Percentiles rank a stretch among this genome's conserved stretches.
phyloP scores from a whole-genome alignment of 1,140 invertebrate genomes.

The Cephus cinctus region DNA sequence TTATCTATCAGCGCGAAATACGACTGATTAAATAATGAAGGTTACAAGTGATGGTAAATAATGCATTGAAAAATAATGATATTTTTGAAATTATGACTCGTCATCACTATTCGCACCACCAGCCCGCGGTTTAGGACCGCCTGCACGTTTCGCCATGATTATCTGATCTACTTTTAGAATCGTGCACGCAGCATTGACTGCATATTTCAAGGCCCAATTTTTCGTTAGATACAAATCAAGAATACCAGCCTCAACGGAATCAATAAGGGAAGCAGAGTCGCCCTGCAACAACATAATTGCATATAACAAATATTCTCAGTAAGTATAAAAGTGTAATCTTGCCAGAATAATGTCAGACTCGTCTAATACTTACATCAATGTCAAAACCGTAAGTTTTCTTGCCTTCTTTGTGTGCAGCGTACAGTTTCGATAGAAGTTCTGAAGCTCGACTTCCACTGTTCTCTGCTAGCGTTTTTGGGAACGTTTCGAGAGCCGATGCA shows the following conservation, averaged over 20 bases:
- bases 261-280: slow-evolving; percentile 64
- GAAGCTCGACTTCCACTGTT: slow-evolving; percentile 90
- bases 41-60: too few species aligned
- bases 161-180: slow-evolving; percentile 98
- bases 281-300: slow-evolving; percentile 45
- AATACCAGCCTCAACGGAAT: slow-evolving; percentile 75
- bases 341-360: slow-evolving; percentile 3
- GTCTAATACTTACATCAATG: slow-evolving; percentile 67
- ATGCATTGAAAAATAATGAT: neutral
- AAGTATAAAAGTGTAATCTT: slow-evolving; percentile 10
- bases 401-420: slow-evolving; percentile 89
- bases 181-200: slow-evolving; percentile 87
- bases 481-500: slow-evolving; percentile 84
- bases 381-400: slow-evolving; percentile 84
- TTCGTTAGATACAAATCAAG: slow-evolving; percentile 87
- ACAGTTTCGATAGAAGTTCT: slow-evolving; percentile 86
- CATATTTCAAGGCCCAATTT: slow-evolving; percentile 93
- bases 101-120: slow-evolving; percentile 71
- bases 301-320: slow-evolving; percentile 7
- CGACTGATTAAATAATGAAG: too few species aligned
- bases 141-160: slow-evolving; percentile 97
- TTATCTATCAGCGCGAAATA: too few species aligned
- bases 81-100: slow-evolving; percentile 45
- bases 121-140: slow-evolving; percentile 84
- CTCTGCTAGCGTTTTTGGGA: slow-evolving; percentile 91